These are phyloP conservation scores for Neolamprologus modestus DNA, from an alignment of 2,113 vertebrate species.

Conservation along the genomic window DNA sequence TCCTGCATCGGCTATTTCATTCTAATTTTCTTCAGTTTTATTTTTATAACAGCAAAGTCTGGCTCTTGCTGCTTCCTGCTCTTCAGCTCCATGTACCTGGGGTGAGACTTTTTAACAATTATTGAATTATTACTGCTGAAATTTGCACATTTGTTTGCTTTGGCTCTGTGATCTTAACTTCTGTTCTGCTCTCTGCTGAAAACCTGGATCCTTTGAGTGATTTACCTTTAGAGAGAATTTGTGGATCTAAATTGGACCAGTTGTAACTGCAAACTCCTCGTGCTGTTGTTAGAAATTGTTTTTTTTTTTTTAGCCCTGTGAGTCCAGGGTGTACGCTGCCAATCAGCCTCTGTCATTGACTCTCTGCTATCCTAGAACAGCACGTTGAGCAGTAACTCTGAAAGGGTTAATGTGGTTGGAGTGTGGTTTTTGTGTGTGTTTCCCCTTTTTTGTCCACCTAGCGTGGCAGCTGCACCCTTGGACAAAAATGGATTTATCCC, in stretches of 20 bases:
- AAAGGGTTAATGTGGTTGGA: neutral
- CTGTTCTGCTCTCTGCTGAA: rapidly evolving
- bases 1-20: neutral
- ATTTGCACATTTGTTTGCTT: rapidly evolving
- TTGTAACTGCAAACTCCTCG: too few relatives aligned
- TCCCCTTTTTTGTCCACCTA: neutral
- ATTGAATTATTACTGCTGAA: neutral
- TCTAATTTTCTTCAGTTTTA: rapidly evolving
- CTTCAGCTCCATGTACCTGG: rapidly evolving
- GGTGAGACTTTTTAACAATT: neutral
- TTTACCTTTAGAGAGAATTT: too few relatives aligned
- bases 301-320: neutral
- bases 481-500: rapidly evolving
- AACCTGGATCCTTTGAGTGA: neutral
- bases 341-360: neutral
- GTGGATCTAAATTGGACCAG: too few relatives aligned
- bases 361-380: neutral
- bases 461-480: neutral
- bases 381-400: neutral
- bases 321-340: neutral
- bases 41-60: neutral
- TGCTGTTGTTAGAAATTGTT: too few relatives aligned
- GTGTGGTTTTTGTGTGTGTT: neutral
- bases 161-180: rapidly evolving
- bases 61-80: rapidly evolving